phyloP scores from a whole-genome alignment of 1,140 invertebrate species.

The Zaprionus ghesquierei region DNA sequence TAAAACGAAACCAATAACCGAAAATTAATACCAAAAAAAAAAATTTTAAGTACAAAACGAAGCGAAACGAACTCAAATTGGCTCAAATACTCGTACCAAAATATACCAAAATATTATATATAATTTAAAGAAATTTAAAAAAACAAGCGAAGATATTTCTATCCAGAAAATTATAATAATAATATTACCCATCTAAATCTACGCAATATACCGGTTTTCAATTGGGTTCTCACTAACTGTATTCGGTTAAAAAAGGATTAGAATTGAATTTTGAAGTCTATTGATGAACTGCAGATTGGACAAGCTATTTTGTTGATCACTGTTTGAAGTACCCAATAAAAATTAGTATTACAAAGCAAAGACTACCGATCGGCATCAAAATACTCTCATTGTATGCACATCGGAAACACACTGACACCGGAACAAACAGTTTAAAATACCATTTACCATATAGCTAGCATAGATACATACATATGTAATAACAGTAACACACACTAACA shows the following conservation, averaged over 20 bases:
- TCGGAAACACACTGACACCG: constrained; percentile 81
- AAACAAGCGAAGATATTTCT: neutral
- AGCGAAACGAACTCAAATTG: constrained; percentile 3
- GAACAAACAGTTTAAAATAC: constrained; percentile 82
- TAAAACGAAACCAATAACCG: constrained; percentile 17
- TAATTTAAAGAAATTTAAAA: neutral
- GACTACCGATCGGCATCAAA: constrained; percentile 52
- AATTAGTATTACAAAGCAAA: neutral
- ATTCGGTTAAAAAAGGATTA: neutral
- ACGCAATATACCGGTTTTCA: neutral
- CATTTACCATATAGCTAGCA: constrained; percentile 82
- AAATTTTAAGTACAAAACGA: constrained; percentile 50
- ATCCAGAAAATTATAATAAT: neutral
- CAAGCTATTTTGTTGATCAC: no score
- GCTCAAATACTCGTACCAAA: neutral
- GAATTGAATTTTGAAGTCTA: no score
- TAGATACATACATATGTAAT: neutral
- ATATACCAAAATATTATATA: neutral
- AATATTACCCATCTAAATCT: neutral
- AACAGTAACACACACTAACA: neutral
- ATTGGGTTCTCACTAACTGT: neutral
- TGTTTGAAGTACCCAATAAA: neutral
- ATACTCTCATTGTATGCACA: constrained; percentile 48
- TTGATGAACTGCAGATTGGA: no score
- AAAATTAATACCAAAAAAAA: constrained; percentile 79